Base-by-base conservation (phyloP, 2,888 invertebrate genomes). In the Drosophila formosana region DNA sequence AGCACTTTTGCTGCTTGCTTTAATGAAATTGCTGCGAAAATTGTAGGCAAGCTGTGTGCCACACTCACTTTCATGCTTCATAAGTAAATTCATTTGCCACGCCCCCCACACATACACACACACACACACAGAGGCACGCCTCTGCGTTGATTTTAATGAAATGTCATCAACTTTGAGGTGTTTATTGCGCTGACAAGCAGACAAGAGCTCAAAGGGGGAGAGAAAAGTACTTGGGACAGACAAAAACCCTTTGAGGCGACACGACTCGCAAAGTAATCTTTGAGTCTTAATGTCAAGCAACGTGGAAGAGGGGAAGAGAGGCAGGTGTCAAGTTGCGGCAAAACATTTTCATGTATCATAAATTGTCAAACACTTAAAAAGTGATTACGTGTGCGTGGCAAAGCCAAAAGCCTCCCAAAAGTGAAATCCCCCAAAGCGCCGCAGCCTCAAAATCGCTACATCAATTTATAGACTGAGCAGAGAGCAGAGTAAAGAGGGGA, bases 81-180 rank as follows among this genome's bases (percentile, higher is more conserved):
- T 87, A 83, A 87, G 88, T 87, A 82, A 83, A 83, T 87, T 83
- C 83, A 87, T 82, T 83, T 87, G 82, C 69, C 83, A 66, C 68
- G 65, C 70, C 80, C 32, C 49, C 45, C n/a, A 18, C 9, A 47
- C 32, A 30, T 32, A 30, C 30, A 53, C 39, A 52, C 25, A 37
- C 13, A 51, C n/a, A 25, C 34, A 23, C 25, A 23, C 23, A 3
- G 3, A 46, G 3, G 13, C 9, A 45, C 41, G 34, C 63, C 57
- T 34, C 37, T 28, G 78, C 71, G 82, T 82, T 83, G 89, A 82
- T 89, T 89, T 89, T 89, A 91, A 89, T 90, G 89, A 90, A 91
- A 90, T 90, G 90, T 89, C 89, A 89, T 89, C 88, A 83, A 89
- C 81, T 90, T 88, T 89, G 79, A 90, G 89, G 89, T 89, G 88